Conservation (phyloP, 2,113 vertebrate genomes). For the Gobiocypris rarus region DNA sequence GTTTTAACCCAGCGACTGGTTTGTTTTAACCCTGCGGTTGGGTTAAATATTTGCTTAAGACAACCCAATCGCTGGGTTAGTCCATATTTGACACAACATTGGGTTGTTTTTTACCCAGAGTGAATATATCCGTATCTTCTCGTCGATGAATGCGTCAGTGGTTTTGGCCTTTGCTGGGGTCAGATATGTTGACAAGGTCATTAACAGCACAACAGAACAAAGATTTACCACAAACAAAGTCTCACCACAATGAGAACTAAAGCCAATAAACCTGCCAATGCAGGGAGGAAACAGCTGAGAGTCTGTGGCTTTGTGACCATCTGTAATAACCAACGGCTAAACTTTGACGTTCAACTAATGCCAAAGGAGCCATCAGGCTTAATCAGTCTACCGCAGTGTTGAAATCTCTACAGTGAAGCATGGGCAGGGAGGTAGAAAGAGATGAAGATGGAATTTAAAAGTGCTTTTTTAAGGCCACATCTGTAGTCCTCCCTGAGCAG, state of each 20-base stretch:
- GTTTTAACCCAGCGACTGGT: no score
- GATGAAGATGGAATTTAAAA: conserved; percentile 15
- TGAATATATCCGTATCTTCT: background rate
- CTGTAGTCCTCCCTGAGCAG: conserved; percentile 22
- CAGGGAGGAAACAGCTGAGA: background rate
- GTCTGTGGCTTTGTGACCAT: background rate
- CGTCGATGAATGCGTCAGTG: background rate
- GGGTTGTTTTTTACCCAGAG: no score
- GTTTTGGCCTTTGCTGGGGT: conserved; percentile 3
- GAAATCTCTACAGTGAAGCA: background rate
- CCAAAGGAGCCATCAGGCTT: conserved; percentile 15
- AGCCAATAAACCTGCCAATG: background rate
- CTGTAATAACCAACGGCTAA: conserved; percentile 20
- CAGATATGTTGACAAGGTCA: background rate
- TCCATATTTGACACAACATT: no score
- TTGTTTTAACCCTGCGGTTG: no score
- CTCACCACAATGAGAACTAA: background rate
- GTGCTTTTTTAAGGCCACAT: conserved; percentile 19
- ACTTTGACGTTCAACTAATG: conserved; percentile 1
- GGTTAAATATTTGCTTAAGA: no score
- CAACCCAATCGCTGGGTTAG: no score
- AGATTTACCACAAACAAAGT: conserved; percentile 4
- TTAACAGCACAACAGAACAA: conserved; percentile 21
- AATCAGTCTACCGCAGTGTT: background rate
- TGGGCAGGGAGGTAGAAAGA: background rate